Evolutionary conservation across 2,888 invertebrate species (phyloP).

Genomic region (Vanessa cardui): DNA sequence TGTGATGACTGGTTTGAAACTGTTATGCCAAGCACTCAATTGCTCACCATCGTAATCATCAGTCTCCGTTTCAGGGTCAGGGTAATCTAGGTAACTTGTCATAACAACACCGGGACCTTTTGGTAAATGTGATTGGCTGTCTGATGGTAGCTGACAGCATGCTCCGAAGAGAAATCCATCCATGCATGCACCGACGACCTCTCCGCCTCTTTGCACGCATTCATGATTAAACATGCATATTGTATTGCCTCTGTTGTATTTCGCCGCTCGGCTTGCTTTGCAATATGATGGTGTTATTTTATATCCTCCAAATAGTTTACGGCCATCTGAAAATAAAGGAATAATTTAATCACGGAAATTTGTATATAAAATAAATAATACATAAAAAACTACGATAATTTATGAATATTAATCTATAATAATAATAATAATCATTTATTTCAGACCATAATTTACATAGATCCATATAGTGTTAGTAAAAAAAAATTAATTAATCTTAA

Average conservation of each 20-base stretch:
- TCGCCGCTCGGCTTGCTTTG: slow-evolving; percentile 86
- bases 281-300: slow-evolving; percentile 92
- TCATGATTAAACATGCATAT: slow-evolving; percentile 98
- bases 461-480: too few species aligned
- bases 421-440: too few species aligned
- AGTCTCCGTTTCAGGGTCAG: slow-evolving; percentile 61
- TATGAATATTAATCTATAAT: too few species aligned
- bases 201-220: slow-evolving; percentile 89
- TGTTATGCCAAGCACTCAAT: slow-evolving; percentile 71
- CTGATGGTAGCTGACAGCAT: slow-evolving; percentile 88
- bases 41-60: slow-evolving; percentile 73
- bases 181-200: slow-evolving; percentile 94
- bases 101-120: slow-evolving; percentile 78
- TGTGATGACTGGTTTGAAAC: slow-evolving; percentile 75
- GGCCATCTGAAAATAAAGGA: slow-evolving; percentile 59
- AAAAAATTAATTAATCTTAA: too few species aligned
- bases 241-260: slow-evolving; percentile 86
- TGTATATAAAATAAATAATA: too few species aligned
- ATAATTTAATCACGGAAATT: not conserved
- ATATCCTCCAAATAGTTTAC: slow-evolving; percentile 93
- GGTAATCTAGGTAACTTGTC: slow-evolving; percentile 76
- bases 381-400: too few species aligned
- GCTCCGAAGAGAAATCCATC: slow-evolving; percentile 96
- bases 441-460: too few species aligned
- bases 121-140: slow-evolving; percentile 75